Evolutionary conservation across 2,113 vertebrate genomes (phyloP).

Genomic region (Azemiops feae): DNA sequence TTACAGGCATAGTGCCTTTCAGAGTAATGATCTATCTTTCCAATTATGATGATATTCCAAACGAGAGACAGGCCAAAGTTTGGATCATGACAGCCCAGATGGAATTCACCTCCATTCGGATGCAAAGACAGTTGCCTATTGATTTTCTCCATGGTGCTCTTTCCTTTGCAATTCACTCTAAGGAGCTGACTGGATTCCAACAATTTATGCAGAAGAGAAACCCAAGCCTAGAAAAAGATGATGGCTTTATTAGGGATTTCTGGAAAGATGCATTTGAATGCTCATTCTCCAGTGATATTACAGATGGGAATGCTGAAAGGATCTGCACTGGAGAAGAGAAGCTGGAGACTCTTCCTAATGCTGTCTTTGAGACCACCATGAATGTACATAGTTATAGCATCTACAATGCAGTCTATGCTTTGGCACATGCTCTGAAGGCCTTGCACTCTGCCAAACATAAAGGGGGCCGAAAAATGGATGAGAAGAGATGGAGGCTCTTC

Average conservation of each 20-base stretch:
- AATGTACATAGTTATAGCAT: too few species aligned
- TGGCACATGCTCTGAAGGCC: too few species aligned
- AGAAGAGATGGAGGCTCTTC: too few species aligned
- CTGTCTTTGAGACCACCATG: too few species aligned
- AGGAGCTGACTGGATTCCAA: too few species aligned
- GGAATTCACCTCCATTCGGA: not conserved
- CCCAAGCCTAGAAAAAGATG: not conserved
- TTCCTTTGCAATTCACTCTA: too few species aligned
- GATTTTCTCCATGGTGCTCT: too few species aligned
- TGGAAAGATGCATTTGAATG: not conserved
- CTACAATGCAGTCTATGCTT: too few species aligned
- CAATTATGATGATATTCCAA: not conserved
- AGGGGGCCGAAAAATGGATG: too few species aligned
- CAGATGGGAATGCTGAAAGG: not conserved
- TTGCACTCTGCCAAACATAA: too few species aligned
- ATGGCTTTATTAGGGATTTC: not conserved
- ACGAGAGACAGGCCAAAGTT: not conserved
- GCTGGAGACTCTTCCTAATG: too few species aligned
- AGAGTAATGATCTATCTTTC: not conserved
- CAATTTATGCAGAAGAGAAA: not conserved
- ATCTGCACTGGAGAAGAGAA: too few species aligned
- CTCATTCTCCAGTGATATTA: not conserved
- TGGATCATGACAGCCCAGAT: not conserved
- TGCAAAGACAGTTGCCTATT: not conserved
- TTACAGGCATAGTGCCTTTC: rapidly evolving